Base-by-base conservation (phyloP, 2,888 invertebrate genomes). In the Nyleta sp. region DNA sequence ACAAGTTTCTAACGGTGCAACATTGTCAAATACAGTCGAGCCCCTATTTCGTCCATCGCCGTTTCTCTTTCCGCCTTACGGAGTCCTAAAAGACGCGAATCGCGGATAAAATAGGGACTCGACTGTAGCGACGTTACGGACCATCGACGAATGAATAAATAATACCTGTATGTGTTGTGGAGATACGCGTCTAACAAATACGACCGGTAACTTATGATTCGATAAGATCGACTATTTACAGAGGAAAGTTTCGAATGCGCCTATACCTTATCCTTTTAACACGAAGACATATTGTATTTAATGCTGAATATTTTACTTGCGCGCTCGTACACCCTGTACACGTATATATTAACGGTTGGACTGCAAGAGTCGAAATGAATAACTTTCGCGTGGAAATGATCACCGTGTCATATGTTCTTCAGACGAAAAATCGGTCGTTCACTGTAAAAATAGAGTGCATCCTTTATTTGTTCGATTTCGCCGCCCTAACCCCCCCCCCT, bases 391-490 rank as follows among this genome's bases (percentile, higher is more conserved):
- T 10, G 6, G 8, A 10, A 28, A 28, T 10, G 28, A 28, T 28
- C n/a, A n/a, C n/a, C n/a, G n/a, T n/a, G n/a, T n/a, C n/a, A n/a
- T n/a, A n/a, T n/a, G n/a, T n/a, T n/a, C n/a, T n/a, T n/a, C n/a
- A n/a, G 28, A 28, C 28, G 28, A 28, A 44, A 44, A 20, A 44
- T 20, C 20, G 15, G 22, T 40, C 38, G 22, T 38, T 55, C 38
- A 24, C 55, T 55, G 55, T 38, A 55, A 55, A 55, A 55, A 55
- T 55, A 55, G 55, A 55, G 57, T 24, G 40, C 17, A 20, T 52
- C 15, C 33, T 52, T 35, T 52, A 33, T 52, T 20, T 18, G 3
- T 24, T 4, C 28, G 22, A 46, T 1, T 22, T 22, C 10, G 22
- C 13, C 17, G 31, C 17, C 13, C 50, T 31, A 31, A 50, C 17